A percentile compares a stretch with the other conserved stretches of the same genome.
Conservation (phyloP, 2,797 vertebrate genomes). For the Lates japonicus region DNA sequence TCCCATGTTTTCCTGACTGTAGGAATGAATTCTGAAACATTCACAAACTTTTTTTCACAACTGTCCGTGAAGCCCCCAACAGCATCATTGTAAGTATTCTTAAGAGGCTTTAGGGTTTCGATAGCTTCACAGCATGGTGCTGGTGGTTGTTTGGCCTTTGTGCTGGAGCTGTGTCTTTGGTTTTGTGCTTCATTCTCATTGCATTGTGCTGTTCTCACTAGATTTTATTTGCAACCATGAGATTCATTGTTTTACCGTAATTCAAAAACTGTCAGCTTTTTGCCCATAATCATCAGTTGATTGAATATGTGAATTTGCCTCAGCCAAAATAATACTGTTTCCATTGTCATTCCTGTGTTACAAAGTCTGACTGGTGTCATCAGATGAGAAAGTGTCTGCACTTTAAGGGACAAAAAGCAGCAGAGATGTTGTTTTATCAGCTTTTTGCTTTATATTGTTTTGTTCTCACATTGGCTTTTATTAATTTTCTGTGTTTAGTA, state of each 20-base stretch:
- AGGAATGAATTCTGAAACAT: not conserved
- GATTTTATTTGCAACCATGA: conserved; percentile 31
- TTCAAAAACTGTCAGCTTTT: not conserved
- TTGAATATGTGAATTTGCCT: conserved; percentile 9
- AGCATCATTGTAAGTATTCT: not conserved
- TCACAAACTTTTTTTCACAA: conserved; percentile 22
- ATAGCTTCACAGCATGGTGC: not conserved
- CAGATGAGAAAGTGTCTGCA: not conserved
- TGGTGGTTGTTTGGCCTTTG: conserved; percentile 31
- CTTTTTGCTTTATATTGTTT: not conserved
- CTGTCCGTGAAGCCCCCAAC: not conserved
- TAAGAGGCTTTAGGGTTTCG: not conserved
- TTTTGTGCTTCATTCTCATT: conserved; percentile 31
- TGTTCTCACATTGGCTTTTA: conserved; percentile 9
- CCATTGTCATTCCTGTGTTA: conserved; percentile 23
- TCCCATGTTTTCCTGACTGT: not conserved
- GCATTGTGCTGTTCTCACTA: conserved; percentile 10
- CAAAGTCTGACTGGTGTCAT: conserved; percentile 13
- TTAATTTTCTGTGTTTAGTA: conserved; percentile 16
- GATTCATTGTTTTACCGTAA: conserved; percentile 9
- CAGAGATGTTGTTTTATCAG: not conserved
- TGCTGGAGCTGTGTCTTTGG: conserved; percentile 40
- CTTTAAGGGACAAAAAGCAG: conserved; percentile 5
- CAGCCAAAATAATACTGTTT: not conserved
- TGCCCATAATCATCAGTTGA: conserved; percentile 4